These are phyloP conservation scores for Paraescarpia echinospica DNA, from an alignment of 1,140 invertebrate genomes.

Conservation along the genomic window DNA sequence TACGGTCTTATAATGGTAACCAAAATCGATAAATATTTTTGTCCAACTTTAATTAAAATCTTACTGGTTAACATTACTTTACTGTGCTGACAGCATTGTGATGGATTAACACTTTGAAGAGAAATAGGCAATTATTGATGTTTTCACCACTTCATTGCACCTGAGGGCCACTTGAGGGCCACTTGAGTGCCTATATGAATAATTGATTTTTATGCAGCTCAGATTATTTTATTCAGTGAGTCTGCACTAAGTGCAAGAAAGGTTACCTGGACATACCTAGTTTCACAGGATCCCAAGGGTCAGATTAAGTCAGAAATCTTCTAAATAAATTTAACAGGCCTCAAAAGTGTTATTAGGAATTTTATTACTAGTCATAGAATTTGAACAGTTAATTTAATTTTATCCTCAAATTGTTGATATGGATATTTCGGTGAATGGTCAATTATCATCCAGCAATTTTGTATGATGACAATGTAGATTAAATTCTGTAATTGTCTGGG, in stretches of 20 bases:
- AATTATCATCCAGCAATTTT: no score
- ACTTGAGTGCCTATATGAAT: neutral
- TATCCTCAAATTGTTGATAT: neutral
- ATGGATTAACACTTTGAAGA: no score
- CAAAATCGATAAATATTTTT: no score
- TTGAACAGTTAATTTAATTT: neutral
- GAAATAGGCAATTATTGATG: neutral
- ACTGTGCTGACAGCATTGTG: no score
- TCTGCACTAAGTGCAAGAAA: neutral
- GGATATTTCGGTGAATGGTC: neutral
- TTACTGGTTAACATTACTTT: no score
- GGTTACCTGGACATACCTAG: neutral
- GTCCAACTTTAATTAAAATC: no score
- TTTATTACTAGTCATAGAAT: neutral
- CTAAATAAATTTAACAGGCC: no score
- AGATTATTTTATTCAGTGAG: constrained; percentile 24
- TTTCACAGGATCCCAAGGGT: neutral
- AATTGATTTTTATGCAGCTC: constrained; percentile 21
- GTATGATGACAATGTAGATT: no score
- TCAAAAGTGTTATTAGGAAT: neutral
- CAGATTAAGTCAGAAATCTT: neutral
- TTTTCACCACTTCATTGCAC: neutral
- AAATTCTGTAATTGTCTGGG: no score
- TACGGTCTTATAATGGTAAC: no score
- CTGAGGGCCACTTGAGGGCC: no score